Conservation (phyloP, 2,797 vertebrate genomes). For the Champsocephalus gunnari region DNA sequence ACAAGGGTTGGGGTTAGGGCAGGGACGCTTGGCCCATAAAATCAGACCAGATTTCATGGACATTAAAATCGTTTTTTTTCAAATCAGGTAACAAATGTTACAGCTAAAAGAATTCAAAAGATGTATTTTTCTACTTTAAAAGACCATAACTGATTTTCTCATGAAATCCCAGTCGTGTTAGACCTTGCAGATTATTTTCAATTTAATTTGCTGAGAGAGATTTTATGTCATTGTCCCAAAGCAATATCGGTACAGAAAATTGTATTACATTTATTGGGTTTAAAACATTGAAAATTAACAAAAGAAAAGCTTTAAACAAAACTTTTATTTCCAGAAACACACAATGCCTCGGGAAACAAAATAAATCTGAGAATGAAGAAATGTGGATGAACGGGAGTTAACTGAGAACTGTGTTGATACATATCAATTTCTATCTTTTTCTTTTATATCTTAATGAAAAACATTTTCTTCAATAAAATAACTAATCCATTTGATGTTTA, state of each 20-base stretch:
- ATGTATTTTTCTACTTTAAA: background rate
- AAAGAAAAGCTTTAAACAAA: background rate
- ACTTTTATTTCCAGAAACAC: background rate
- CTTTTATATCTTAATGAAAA: background rate
- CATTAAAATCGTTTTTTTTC: background rate
- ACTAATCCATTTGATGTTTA: background rate
- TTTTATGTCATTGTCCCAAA: background rate
- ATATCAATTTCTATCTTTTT: background rate
- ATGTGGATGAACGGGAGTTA: background rate
- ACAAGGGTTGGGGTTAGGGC: background rate
- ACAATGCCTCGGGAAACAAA: too few relatives aligned
- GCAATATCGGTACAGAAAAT: background rate
- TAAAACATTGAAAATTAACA: background rate
- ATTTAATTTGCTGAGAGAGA: background rate
- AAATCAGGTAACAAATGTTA: background rate
- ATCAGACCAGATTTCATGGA: background rate
- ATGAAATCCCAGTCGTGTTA: background rate
- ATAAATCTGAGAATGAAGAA: background rate
- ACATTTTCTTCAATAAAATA: background rate
- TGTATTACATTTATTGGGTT: background rate
- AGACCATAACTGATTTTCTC: background rate
- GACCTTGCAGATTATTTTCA: background rate
- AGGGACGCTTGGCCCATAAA: too few relatives aligned
- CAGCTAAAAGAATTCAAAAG: background rate
- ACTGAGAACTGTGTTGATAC: background rate